Conservation (phyloP, 2,797 vertebrate species). For the Lacerta viridis region DNA sequence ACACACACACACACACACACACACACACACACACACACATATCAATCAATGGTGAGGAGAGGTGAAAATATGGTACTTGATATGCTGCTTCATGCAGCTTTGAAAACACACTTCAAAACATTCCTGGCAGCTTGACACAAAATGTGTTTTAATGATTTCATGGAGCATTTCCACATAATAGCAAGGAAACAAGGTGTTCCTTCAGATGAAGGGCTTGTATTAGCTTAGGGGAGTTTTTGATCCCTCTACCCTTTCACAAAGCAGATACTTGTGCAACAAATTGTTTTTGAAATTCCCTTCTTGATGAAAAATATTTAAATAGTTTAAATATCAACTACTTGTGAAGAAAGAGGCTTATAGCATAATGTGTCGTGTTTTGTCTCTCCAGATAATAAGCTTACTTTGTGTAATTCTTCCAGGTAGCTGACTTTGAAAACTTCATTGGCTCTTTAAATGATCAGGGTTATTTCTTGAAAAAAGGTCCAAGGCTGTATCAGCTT, state of each 20-base stretch:
- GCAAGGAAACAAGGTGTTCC: background rate
- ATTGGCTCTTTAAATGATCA: constrained; percentile 95
- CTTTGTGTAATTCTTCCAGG: constrained; percentile 78
- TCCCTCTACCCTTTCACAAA: background rate
- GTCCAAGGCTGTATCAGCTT: constrained; percentile 91
- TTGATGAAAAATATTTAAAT: background rate
- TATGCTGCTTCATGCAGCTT: background rate
- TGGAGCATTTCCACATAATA: background rate
- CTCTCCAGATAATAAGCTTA: background rate
- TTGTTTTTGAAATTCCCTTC: background rate
- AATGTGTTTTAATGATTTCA: background rate
- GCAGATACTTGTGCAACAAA: background rate
- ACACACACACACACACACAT: no score
- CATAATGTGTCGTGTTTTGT: background rate
- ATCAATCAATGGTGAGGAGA: no score
- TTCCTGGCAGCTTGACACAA: background rate
- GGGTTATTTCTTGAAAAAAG: constrained; percentile 96
- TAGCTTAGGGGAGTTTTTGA: background rate
- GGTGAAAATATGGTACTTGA: background rate
- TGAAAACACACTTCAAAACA: background rate
- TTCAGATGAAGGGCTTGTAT: background rate
- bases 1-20: no score
- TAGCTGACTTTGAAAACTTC: constrained; percentile 93
- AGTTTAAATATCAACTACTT: background rate
- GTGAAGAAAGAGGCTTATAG: background rate